A percentile compares a stretch with the other conserved stretches of the same genome.
phyloP scores from a whole-genome alignment of 2,888 invertebrate genomes.

The Blastobasis lacticolella region DNA sequence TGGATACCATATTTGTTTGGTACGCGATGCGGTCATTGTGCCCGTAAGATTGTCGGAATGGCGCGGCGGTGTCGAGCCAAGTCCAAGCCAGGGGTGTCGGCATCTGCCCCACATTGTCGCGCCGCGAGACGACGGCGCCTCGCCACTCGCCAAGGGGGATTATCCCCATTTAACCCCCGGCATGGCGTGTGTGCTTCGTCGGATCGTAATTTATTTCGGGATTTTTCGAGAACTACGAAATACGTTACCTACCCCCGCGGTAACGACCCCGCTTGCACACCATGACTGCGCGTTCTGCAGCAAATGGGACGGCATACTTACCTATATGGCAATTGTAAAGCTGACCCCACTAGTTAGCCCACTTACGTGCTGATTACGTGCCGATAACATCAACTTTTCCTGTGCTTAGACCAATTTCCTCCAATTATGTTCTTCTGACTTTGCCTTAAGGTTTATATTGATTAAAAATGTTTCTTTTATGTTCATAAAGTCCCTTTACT shows the following conservation, averaged over 20 bases:
- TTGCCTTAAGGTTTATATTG: no score
- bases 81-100: constrained; percentile 22
- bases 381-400: no score
- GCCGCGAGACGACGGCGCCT: constrained; percentile 16
- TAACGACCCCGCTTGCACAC: not conserved
- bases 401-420: no score
- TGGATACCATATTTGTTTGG: not conserved
- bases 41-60: not conserved
- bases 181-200: constrained; percentile 16
- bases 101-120: constrained; percentile 39
- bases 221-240: not conserved
- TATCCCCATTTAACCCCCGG: constrained; percentile 28
- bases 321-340: no score
- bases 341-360: no score
- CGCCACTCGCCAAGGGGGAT: constrained; percentile 23
- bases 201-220: constrained; percentile 14
- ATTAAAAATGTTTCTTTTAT: no score
- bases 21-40: not conserved
- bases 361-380: no score
- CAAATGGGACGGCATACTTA: no score
- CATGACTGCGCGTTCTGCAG: not conserved
- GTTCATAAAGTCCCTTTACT: no score
- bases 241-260: not conserved
- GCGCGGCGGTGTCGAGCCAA: constrained; percentile 1
- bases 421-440: no score